Evolutionary conservation across 2,888 invertebrate species (phyloP).

Genomic region (Leptinotarsa juncta): DNA sequence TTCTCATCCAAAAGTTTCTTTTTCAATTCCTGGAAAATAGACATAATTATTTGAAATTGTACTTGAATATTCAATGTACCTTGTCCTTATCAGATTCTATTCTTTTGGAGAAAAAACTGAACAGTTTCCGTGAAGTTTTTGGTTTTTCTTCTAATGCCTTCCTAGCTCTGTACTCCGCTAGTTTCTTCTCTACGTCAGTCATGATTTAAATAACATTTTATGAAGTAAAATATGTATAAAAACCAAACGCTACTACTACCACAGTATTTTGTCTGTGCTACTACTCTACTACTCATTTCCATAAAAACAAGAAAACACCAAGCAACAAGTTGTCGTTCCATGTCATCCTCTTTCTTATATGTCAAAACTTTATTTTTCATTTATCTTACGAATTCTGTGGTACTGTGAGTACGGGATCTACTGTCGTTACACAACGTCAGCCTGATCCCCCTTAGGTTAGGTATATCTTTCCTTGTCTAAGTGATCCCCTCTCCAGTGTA

Average conservation of each 20-base stretch:
- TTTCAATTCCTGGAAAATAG: conserved; percentile 25
- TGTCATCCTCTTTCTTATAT: too few species aligned
- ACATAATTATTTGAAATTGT: neutral
- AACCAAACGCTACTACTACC: neutral
- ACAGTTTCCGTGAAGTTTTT: conserved; percentile 6
- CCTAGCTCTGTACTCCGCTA: conserved; percentile 25
- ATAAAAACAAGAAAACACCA: too few species aligned
- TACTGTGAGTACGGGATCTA: too few species aligned
- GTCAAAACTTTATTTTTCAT: too few species aligned
- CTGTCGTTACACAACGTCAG: too few species aligned
- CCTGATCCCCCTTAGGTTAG: too few species aligned
- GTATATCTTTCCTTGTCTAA: too few species aligned
- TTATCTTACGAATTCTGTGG: too few species aligned
- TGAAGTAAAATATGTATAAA: neutral
- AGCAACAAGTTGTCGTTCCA: too few species aligned
- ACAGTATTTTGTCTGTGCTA: too few species aligned
- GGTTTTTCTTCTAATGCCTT: conserved; percentile 17
- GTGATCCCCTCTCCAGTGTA: too few species aligned
- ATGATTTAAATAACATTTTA: conserved; percentile 5
- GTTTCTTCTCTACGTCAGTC: conserved; percentile 23
- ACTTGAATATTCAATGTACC: neutral
- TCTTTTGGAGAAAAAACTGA: conserved; percentile 17
- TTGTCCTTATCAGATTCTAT: conserved; percentile 9
- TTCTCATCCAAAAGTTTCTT: conserved; percentile 29
- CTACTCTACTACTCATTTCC: too few species aligned